Conservation (phyloP, 2,113 vertebrate species). For the Podiceps cristatus region DNA sequence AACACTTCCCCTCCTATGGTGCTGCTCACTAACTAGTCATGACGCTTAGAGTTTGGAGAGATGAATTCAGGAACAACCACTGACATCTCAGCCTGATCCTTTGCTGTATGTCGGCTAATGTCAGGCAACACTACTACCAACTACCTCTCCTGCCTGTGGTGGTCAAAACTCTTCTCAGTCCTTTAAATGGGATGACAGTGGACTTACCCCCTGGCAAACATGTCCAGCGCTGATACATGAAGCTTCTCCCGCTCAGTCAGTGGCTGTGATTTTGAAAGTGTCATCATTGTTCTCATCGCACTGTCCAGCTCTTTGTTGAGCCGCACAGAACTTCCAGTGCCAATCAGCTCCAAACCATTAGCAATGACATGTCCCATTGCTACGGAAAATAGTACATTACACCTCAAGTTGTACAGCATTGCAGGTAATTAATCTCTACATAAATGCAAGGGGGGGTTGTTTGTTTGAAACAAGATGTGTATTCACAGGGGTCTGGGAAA, state of each 20-base stretch:
- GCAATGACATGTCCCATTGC: constrained; percentile 91
- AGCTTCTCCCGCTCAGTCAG: constrained; percentile 85
- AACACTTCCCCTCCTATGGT: not conserved
- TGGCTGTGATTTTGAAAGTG: constrained; percentile 77
- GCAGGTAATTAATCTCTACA: not conserved
- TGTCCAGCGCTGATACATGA: constrained; percentile 85
- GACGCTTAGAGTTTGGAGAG: not conserved
- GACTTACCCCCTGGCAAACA: constrained; percentile 89
- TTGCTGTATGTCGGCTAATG: not conserved
- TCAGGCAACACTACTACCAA: not conserved
- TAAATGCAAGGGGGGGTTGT: not conserved
- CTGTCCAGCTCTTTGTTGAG: constrained; percentile 80
- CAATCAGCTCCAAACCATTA: constrained; percentile 86
- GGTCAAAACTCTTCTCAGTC: not conserved
- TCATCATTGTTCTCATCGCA: constrained; percentile 79
- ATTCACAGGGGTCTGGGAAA: not conserved
- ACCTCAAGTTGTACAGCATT: not conserved
- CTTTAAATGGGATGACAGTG: not conserved
- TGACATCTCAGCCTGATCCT: not conserved
- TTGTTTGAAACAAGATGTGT: not conserved
- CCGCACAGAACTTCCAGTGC: constrained; percentile 78
- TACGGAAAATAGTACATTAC: constrained; percentile 28
- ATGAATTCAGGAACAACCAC: not conserved
- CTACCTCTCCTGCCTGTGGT: rapidly evolving
- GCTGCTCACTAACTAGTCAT: not conserved